Evolutionary conservation across 2,888 invertebrate genomes (phyloP), one percentile per base, ranked within the genome.

Genomic region (Uloborus plumipes): DNA sequence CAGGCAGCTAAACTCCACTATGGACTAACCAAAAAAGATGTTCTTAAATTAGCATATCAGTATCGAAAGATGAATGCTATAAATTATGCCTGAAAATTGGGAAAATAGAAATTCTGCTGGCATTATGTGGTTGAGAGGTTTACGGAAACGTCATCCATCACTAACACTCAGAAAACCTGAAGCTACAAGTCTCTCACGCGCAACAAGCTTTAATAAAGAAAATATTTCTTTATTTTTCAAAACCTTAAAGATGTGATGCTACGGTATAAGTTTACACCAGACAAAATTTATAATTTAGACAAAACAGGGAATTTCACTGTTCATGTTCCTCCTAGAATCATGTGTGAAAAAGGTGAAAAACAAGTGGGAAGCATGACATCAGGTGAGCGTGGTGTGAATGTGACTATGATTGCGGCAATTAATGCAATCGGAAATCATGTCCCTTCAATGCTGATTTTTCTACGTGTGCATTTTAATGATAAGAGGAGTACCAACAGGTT

Each of bases 391-490:
- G 65, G 65, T 47, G 2, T 14, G 7, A 49, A 49, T 49, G 26
- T 51, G 2, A 69, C 69, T 6, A 51, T 69, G 69, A 69, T 69
- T n/a, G 53, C 3, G 16, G 51, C 69, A 11, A 49, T 49, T 15
- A 65, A 65, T 50, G 49, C 65, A 2, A 13, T 14, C 2, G 65
- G 65, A 16, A 15, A 15, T 3, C 13, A 14, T 22, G 20, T 65
- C 1, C 65, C 47, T 49, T 49, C 47, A 65, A 65, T 39, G 65
- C 18, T 65, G 4, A 20, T n/a, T n/a, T n/a, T n/a, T n/a, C n/a
- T n/a, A n/a, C n/a, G n/a, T n/a, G n/a, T n/a, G n/a, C n/a, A n/a
- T 65, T 65, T 65, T 61, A n/a, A 59, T 59, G 59, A 26, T 59
- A 20, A 59, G 26, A 20, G 22, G 59, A 6, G 59, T 6, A 15